Conservation (phyloP, 35 echinoderm and acorn worm species). For the Apostichopus californicus region DNA sequence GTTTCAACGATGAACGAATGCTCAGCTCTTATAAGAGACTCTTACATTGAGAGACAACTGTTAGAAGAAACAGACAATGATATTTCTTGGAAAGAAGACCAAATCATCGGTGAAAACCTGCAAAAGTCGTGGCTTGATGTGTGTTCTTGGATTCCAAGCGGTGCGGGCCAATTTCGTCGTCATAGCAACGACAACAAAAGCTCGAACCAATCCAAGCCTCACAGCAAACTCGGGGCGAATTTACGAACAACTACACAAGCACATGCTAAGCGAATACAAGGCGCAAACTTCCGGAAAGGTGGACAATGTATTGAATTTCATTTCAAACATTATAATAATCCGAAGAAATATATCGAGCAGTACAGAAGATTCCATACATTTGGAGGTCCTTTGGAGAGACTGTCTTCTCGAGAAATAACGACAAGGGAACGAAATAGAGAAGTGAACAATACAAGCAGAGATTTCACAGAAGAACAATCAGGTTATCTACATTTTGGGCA, state of each 20-base stretch:
- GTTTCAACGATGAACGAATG: constrained; percentile 30
- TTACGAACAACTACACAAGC: neutral
- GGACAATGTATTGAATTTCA: constrained; percentile 57
- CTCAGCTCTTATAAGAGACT: constrained; percentile 25
- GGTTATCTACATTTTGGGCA: neutral
- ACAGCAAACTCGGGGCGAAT: neutral
- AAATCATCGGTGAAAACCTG: neutral
- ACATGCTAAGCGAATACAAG: constrained; percentile 15
- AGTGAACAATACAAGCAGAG: neutral
- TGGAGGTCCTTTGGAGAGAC: constrained; percentile 84
- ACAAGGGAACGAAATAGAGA: neutral
- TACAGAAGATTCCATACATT: constrained; percentile 87
- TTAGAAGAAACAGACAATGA: neutral
- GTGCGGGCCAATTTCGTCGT: neutral
- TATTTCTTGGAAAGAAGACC: neutral
- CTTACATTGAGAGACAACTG: constrained; percentile 25
- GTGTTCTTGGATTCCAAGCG: constrained; percentile 21
- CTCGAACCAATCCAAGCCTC: neutral
- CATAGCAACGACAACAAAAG: neutral
- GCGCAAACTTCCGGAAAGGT: neutral
- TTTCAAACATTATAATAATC: constrained; percentile 82
- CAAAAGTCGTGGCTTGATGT: neutral
- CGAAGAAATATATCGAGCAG: constrained; percentile 86
- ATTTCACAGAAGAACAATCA: neutral
- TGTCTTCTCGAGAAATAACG: constrained; percentile 42